Evolutionary conservation across 2,888 invertebrate genomes (phyloP).

Genomic region (Tinea pellionella): DNA sequence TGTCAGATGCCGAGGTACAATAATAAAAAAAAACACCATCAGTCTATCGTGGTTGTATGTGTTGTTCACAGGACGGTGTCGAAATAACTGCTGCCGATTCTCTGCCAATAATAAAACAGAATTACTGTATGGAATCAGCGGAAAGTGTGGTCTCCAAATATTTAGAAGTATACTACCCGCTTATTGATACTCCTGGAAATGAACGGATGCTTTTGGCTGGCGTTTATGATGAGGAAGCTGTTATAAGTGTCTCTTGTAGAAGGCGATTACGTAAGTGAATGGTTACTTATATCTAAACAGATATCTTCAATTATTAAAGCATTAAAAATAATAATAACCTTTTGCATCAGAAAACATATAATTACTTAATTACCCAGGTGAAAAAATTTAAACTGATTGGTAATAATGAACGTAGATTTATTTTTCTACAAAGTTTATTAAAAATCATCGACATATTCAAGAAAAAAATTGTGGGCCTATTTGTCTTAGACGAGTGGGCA

Average conservation of each 20-base stretch:
- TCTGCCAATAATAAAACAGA: slow-evolving; percentile 51
- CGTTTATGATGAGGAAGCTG: slow-evolving; percentile 73
- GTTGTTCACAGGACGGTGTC: slow-evolving; percentile 61
- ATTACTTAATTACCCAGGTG: too few relatives aligned
- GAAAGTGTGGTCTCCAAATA: slow-evolving; percentile 70
- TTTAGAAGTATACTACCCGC: slow-evolving; percentile 73
- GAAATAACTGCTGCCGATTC: slow-evolving; percentile 32
- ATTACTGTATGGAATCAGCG: slow-evolving; percentile 62
- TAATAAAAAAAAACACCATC: too few relatives aligned
- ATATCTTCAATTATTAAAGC: not conserved
- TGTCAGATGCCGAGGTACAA: too few relatives aligned
- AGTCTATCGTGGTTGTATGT: too few relatives aligned
- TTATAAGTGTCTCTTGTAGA: slow-evolving; percentile 68
- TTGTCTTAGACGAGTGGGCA: too few relatives aligned
- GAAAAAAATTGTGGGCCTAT: too few relatives aligned
- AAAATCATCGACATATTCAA: too few relatives aligned
- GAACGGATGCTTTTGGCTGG: slow-evolving; percentile 64
- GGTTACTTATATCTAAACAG: slow-evolving; percentile 17
- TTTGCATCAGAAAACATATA: too few relatives aligned
- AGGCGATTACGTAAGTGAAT: slow-evolving; percentile 39
- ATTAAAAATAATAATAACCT: too few relatives aligned
- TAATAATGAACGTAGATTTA: too few relatives aligned
- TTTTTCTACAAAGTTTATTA: too few relatives aligned
- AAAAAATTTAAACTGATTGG: too few relatives aligned
- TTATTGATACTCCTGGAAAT: slow-evolving; percentile 66